Base-by-base conservation (phyloP, 64 coral and sea anemone species). In the Montipora foliosa region DNA sequence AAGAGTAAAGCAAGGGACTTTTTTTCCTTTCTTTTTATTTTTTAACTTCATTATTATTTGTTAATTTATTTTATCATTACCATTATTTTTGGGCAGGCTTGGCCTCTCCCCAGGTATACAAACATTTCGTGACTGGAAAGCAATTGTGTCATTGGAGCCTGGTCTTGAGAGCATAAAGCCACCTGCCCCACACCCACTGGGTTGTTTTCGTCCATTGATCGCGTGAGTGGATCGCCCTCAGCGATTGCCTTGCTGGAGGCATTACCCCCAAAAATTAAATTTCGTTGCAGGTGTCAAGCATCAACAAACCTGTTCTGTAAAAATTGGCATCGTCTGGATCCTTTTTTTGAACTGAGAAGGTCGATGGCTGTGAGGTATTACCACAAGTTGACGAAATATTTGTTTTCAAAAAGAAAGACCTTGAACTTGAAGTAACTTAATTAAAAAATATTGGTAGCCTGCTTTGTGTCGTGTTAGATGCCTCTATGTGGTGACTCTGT, bases 151-250 rank as follows among this genome's bases (percentile, higher is more conserved):
- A 2, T 25, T 14, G 24, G 0, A 3, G 10, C 60, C 55, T 66
- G 25, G 80, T 66, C 12, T 15, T 82, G 15, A 48, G 66, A 17
- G 4, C 62, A 24, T 19, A 10, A 49, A 22, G 20, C 45, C 82
- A 86, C 82, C 82, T 86, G 82, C 19, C 82, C 64, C 82, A 71
- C 62, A 8, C 82, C 82, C 5, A 71, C 82, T 86, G 82, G 17
- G 62, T 71, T 86, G 81, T 83, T 83, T 37, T 83, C 44, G 44
- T 71, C 45, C 29, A 71, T 19, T 86, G 82, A 71, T 86, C 66
- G 82, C 82, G 82, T 86, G 82, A 86, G 17, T 9, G 29, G 62
- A 10, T 49, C 47, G 45, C 64, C 8, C 6, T 17, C 29, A 46
- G 1, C 24, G 12, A 4, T 10, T 64, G 80, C 25, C 11, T 14